Evolutionary conservation across 2,797 vertebrate genomes (phyloP).

Genomic region (Pelochelys cantorii): DNA sequence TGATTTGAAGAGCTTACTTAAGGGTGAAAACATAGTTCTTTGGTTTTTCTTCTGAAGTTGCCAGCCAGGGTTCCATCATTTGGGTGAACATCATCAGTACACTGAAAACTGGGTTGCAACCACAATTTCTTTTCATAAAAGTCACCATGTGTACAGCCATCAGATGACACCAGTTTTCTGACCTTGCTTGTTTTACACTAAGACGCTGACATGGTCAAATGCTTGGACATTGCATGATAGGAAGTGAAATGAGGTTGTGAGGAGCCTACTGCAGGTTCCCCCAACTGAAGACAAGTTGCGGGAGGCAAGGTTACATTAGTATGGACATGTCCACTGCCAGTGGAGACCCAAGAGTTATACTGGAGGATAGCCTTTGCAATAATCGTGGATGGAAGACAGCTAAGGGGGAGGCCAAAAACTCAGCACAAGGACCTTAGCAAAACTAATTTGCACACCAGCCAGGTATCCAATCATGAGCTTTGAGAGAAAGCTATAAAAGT

Average conservation of each 20-base stretch:
- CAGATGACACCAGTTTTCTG: not conserved
- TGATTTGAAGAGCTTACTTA: not conserved
- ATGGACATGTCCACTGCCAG: not conserved
- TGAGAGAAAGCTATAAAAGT: not conserved
- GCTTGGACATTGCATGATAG: not conserved
- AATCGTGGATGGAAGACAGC: not conserved
- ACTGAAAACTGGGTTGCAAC: not conserved
- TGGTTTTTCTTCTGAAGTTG: not conserved
- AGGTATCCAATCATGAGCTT: not conserved
- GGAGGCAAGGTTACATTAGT: not conserved
- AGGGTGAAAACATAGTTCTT: not conserved
- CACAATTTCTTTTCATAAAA: not conserved
- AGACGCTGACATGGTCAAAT: not conserved
- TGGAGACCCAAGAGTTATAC: not conserved
- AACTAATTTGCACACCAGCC: not conserved
- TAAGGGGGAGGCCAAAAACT: not conserved
- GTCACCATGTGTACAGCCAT: not conserved
- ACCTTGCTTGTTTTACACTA: not conserved
- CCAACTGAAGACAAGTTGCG: not conserved
- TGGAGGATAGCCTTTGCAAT: not conserved
- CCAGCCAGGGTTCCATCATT: not conserved
- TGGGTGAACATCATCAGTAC: not conserved
- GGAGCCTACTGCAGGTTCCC: not conserved
- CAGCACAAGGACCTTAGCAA: not conserved
- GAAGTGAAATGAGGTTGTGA: not conserved